These are phyloP conservation scores for Eutolmus rufibarbis DNA, from an alignment of 2,888 invertebrate species.

Conservation along the genomic window DNA sequence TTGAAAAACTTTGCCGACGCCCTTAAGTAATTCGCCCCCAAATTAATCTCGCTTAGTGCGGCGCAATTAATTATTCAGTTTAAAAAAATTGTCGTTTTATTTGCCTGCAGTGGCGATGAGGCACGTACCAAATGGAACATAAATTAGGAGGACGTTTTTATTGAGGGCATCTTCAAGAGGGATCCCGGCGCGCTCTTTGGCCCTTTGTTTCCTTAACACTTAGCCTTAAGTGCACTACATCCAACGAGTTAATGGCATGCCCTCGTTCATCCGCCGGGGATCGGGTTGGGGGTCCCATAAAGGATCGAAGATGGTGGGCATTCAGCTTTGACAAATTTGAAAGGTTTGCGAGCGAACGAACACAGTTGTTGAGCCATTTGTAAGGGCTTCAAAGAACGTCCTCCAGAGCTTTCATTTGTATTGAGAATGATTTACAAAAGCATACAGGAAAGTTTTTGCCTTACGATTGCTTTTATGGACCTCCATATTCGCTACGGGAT, in stretches of 20 bases:
- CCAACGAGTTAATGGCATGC: background rate
- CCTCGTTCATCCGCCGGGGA: background rate
- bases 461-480: background rate
- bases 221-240: background rate
- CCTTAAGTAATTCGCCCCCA: background rate
- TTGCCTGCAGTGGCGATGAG: background rate
- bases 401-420: background rate
- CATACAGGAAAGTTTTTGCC: background rate
- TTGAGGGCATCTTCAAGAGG: background rate
- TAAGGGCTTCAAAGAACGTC: background rate
- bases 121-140: background rate
- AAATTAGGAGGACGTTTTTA: slow-evolving; percentile 2
- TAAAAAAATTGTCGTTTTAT: background rate
- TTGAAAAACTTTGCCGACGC: slow-evolving; percentile 10
- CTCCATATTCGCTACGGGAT: background rate
- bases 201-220: background rate
- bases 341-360: background rate
- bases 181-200: background rate
- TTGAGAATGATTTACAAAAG: background rate
- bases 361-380: background rate
- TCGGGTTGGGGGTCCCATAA: background rate
- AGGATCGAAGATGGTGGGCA: background rate
- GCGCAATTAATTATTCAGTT: slow-evolving; percentile 10
- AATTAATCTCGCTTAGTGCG: slow-evolving; percentile 17
- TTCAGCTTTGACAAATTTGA: background rate